Conservation (phyloP, 2,888 invertebrate species). For the Lithophane semibrunnea region DNA sequence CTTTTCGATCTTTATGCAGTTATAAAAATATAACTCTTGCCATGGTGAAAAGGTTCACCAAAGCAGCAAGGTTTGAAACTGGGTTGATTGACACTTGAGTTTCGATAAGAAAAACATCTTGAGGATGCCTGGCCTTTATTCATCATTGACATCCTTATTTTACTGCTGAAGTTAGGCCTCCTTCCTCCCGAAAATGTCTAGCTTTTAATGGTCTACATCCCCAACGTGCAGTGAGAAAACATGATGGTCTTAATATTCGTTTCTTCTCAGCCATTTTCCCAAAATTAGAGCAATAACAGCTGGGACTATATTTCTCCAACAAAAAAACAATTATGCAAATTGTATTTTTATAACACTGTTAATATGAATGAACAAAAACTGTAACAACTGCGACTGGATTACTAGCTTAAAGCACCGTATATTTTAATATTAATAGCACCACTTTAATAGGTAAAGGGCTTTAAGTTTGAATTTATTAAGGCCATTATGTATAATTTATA, state of each 20-base stretch:
- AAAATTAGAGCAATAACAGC: neutral
- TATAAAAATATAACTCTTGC: neutral
- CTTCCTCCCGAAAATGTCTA: neutral
- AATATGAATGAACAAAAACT: conserved; percentile 48
- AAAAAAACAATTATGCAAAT: conserved; percentile 31
- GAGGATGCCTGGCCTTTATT: neutral
- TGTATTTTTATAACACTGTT: conserved; percentile 38
- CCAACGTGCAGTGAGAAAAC: neutral
- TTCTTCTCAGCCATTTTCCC: neutral
- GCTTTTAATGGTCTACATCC: neutral
- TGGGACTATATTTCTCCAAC: neutral
- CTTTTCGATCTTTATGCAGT: neutral
- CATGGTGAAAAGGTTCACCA: neutral
- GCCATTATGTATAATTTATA: conserved; percentile 59
- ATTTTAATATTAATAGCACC: conserved; percentile 62
- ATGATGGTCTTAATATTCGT: neutral
- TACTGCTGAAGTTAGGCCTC: neutral
- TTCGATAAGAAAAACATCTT: neutral
- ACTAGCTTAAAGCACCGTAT: conserved; percentile 45
- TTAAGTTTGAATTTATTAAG: conserved; percentile 60
- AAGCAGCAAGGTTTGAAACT: neutral
- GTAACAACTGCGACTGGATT: conserved; percentile 43
- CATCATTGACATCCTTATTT: neutral
- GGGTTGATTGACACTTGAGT: neutral
- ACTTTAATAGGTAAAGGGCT: conserved; percentile 57